Percentiles rank a stretch among this genome's conserved stretches.
Conservation (phyloP, 1,140 invertebrate genomes). For the Caenorhabditis briggsae region DNA sequence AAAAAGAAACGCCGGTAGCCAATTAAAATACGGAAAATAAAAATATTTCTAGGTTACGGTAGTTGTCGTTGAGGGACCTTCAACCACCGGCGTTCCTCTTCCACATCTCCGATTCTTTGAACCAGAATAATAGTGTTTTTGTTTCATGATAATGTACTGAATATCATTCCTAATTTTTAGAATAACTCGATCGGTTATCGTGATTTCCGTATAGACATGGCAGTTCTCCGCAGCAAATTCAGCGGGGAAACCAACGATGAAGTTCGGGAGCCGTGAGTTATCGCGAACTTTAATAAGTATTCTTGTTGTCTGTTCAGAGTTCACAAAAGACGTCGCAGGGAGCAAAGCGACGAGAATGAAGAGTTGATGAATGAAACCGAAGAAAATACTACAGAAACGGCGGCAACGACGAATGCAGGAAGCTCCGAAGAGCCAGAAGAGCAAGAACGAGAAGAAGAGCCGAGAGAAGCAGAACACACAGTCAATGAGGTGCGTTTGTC, state of each 20-base stretch:
- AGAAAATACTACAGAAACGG: neutral
- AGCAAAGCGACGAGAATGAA: neutral
- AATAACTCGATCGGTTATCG: slow-evolving; percentile 56
- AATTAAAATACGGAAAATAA: too few relatives aligned
- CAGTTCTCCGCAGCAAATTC: slow-evolving; percentile 31
- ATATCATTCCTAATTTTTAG: neutral
- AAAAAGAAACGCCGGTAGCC: too few relatives aligned
- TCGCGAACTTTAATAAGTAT: neutral
- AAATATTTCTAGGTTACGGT: too few relatives aligned
- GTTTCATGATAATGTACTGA: too few relatives aligned
- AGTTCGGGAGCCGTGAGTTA: slow-evolving; percentile 15
- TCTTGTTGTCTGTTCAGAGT: neutral
- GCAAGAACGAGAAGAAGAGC: neutral
- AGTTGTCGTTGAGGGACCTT: too few relatives aligned
- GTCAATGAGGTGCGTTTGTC: slow-evolving; percentile 11
- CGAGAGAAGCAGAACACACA: neutral
- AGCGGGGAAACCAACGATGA: slow-evolving; percentile 1
- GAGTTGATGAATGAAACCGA: neutral
- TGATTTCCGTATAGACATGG: slow-evolving; percentile 60
- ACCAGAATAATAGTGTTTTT: too few relatives aligned
- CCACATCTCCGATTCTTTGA: too few relatives aligned
- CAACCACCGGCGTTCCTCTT: too few relatives aligned
- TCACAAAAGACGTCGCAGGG: slow-evolving; percentile 22
- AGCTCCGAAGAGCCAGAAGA: slow-evolving; percentile 33
- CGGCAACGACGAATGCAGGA: neutral